Conservation (phyloP, 2,888 invertebrate genomes). For the Morpho helenor region DNA sequence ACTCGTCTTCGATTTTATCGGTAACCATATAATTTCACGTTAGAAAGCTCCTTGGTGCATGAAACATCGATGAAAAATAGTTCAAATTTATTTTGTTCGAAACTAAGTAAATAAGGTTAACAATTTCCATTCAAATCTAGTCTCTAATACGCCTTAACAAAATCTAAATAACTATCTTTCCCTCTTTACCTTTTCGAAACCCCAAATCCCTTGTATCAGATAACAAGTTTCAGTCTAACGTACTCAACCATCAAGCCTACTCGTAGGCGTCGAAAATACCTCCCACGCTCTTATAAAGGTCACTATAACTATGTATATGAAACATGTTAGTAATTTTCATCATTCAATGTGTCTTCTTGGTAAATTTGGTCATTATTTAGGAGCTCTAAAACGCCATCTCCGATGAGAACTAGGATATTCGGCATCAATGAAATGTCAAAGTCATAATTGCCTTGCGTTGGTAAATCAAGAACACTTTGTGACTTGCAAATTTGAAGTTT, state of each 20-base stretch:
- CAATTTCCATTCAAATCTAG: too few species aligned
- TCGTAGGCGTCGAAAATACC: too few species aligned
- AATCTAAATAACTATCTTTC: too few species aligned
- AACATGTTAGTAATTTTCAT: not conserved
- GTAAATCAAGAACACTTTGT: slow-evolving; percentile 17
- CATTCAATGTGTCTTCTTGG: not conserved
- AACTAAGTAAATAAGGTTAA: not conserved
- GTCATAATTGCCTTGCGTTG: slow-evolving; percentile 22
- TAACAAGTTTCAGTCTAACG: too few species aligned
- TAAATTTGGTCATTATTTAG: not conserved
- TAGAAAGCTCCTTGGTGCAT: slow-evolving; percentile 12
- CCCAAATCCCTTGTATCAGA: too few species aligned
- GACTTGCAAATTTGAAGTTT: slow-evolving; percentile 5
- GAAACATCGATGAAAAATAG: not conserved
- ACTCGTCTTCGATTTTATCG: slow-evolving; percentile 33
- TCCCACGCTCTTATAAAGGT: too few species aligned
- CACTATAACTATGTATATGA: not conserved
- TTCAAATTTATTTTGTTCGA: not conserved
- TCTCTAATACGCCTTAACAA: too few species aligned
- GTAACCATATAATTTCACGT: slow-evolving; percentile 30
- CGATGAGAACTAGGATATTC: slow-evolving; percentile 21
- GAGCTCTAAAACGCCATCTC: slow-evolving; percentile 24
- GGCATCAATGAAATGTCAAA: slow-evolving; percentile 39
- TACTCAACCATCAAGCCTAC: too few species aligned
- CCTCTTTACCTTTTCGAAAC: too few species aligned